These are phyloP conservation scores for Drosophila hydei DNA, from an alignment of 1,140 invertebrate genomes.

Conservation along the genomic window DNA sequence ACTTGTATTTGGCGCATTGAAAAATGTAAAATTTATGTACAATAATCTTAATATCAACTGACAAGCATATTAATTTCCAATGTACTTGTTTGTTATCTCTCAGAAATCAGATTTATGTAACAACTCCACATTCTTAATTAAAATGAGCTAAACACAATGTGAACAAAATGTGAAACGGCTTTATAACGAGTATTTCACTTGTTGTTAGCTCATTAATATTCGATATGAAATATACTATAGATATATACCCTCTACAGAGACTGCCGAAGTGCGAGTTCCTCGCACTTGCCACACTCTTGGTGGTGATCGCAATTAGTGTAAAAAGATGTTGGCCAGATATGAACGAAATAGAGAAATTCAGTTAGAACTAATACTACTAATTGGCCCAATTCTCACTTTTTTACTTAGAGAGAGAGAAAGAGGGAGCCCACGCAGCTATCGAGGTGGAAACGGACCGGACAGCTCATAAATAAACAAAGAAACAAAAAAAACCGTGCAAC, in stretches of 20 bases:
- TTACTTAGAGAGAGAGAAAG: background rate
- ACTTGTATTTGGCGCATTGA: background rate
- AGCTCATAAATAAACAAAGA: constrained; percentile 77
- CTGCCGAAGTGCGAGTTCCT: background rate
- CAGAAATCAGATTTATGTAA: constrained; percentile 33
- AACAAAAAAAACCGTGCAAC: constrained; percentile 28
- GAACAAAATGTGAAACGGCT: constrained; percentile 4
- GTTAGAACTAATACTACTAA: constrained; percentile 74
- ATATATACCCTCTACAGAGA: too few species aligned
- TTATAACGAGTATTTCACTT: constrained; percentile 10
- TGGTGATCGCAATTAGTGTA: constrained; percentile 70
- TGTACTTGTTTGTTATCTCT: constrained; percentile 21
- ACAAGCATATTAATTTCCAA: constrained; percentile 21
- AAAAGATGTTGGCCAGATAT: constrained; percentile 53
- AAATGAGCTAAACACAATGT: background rate
- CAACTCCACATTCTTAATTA: constrained; percentile 20
- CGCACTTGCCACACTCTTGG: background rate
- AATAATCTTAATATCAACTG: constrained; percentile 24
- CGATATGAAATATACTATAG: constrained; percentile 1
- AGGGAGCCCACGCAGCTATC: constrained; percentile 16
- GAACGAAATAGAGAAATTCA: constrained; percentile 15
- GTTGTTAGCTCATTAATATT: constrained; percentile 10
- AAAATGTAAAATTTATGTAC: constrained; percentile 10
- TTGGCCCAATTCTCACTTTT: constrained; percentile 78
- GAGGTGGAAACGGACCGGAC: constrained; percentile 30